Conservation (phyloP, 2,797 vertebrate genomes). For the Valencia hispanica region DNA sequence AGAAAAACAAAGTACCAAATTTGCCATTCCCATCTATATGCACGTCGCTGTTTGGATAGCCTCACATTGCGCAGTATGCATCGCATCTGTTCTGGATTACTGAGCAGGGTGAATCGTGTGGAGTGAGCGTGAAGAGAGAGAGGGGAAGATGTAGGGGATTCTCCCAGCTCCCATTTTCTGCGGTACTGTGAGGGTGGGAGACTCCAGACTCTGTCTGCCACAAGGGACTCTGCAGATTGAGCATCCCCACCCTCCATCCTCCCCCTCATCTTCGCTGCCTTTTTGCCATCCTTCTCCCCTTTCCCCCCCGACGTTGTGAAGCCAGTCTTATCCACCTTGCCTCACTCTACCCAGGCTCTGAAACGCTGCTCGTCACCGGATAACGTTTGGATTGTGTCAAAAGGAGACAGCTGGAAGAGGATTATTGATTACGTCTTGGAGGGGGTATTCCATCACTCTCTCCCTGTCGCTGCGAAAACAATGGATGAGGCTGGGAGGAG, state of each 20-base stretch:
- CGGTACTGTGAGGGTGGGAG: slow-evolving; percentile 59
- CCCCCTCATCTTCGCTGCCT: slow-evolving; percentile 15
- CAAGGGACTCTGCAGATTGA: slow-evolving; percentile 60
- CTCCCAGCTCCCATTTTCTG: slow-evolving; percentile 62
- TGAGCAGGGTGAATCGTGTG: slow-evolving; percentile 69
- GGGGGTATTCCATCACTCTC: slow-evolving; percentile 67
- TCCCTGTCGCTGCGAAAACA: slow-evolving; percentile 49
- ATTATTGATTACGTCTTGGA: slow-evolving; percentile 51
- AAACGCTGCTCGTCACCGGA: slow-evolving; percentile 42
- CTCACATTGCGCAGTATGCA: slow-evolving; percentile 55
- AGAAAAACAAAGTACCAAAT: not conserved
- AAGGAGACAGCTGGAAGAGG: slow-evolving; percentile 23
- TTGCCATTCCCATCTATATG: slow-evolving; percentile 32
- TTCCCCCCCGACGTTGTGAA: slow-evolving; percentile 40
- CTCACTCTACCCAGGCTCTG: slow-evolving; percentile 44
- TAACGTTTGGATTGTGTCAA: slow-evolving; percentile 44
- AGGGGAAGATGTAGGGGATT: slow-evolving; percentile 52
- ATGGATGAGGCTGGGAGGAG: slow-evolving; percentile 62
- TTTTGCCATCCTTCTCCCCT: slow-evolving; percentile 39
- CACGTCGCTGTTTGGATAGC: slow-evolving; percentile 43
- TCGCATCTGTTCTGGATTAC: slow-evolving; percentile 78
- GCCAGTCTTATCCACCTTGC: slow-evolving; percentile 45
- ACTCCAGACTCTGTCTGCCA: slow-evolving; percentile 47
- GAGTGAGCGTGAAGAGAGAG: slow-evolving; percentile 23
- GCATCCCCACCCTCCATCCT: slow-evolving; percentile 16